Conservation (phyloP, 2,113 vertebrate genomes). For the Fregetta grallaria region DNA sequence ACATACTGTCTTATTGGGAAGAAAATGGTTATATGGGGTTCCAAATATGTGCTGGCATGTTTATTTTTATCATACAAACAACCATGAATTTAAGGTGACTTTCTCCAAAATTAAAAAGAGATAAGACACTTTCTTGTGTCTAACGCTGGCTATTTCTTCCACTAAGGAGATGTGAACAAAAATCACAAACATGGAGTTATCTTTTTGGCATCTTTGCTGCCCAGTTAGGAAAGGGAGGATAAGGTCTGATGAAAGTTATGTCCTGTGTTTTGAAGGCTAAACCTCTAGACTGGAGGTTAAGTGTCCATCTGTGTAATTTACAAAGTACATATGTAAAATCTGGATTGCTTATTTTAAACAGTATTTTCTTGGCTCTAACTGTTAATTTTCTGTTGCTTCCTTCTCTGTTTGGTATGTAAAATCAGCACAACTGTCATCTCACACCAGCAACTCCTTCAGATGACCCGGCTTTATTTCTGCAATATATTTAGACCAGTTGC, state of each 20-base stretch:
- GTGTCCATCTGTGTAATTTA: constrained; percentile 1
- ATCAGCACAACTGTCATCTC: constrained; percentile 3
- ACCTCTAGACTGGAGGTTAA: background rate
- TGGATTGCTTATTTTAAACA: constrained; percentile 32
- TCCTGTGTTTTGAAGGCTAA: background rate
- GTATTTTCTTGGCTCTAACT: constrained; percentile 3
- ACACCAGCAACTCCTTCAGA: background rate
- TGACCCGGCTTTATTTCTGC: constrained; percentile 31
- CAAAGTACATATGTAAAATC: background rate
- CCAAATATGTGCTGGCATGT: constrained; percentile 28
- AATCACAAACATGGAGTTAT: background rate
- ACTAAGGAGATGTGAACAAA: background rate
- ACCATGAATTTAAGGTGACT: constrained; percentile 24
- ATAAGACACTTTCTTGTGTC: background rate
- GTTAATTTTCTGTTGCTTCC: constrained; percentile 4
- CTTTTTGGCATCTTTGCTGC: background rate
- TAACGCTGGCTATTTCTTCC: background rate
- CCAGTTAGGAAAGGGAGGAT: constrained; percentile 2
- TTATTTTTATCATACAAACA: constrained; percentile 57
- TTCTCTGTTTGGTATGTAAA: constrained; percentile 10
- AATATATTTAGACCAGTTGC: constrained; percentile 37
- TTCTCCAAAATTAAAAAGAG: constrained; percentile 10
- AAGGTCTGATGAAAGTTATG: constrained; percentile 34
- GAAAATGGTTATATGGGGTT: constrained; percentile 35
- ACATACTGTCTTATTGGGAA: constrained; percentile 43